A percentile compares a stretch with the other conserved stretches of the same genome.
Evolutionary conservation across 2,888 invertebrate genomes (phyloP).

Genomic region (Drosophila trichaetosa): DNA sequence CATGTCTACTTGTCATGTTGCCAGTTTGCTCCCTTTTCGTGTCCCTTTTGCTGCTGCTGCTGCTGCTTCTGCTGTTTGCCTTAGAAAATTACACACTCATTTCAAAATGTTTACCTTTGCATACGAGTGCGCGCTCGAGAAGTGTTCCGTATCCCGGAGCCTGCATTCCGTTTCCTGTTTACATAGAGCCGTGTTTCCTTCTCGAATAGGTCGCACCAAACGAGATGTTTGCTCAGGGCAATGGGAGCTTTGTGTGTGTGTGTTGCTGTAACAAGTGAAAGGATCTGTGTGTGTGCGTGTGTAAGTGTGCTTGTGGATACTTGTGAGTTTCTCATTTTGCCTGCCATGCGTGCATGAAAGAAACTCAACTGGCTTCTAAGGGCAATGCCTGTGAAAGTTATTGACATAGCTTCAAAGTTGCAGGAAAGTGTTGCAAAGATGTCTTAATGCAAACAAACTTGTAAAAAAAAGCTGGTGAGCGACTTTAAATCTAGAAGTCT

Average conservation of each 20-base stretch:
- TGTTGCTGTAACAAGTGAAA: constrained; percentile 68
- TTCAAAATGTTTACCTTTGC: constrained; percentile 73
- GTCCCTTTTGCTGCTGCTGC: constrained; percentile 17
- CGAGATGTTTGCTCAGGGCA: constrained; percentile 60
- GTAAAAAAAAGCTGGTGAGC: background rate
- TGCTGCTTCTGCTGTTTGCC: constrained; percentile 49
- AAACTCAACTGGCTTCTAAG: constrained; percentile 21
- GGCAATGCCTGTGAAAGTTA: constrained; percentile 47
- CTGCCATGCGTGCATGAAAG: constrained; percentile 8
- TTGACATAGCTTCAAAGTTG: constrained; percentile 38
- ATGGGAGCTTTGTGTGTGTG: constrained; percentile 31
- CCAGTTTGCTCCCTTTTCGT: constrained; percentile 28
- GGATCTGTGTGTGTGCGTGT: constrained; percentile 39
- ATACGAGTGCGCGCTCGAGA: constrained; percentile 47
- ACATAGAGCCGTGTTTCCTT: constrained; percentile 40
- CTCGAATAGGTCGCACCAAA: constrained; percentile 16
- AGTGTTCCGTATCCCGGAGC: constrained; percentile 55
- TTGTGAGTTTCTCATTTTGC: constrained; percentile 25
- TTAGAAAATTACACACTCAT: constrained; percentile 77
- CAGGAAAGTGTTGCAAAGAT: background rate
- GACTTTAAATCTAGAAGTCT: background rate
- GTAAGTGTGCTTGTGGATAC: constrained; percentile 31
- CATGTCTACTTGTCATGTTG: constrained; percentile 38
- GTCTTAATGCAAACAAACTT: background rate
- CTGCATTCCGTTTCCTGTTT: constrained; percentile 74